phyloP scores from a whole-genome alignment of 2,113 vertebrate species.

The Aleadryas rufinucha region DNA sequence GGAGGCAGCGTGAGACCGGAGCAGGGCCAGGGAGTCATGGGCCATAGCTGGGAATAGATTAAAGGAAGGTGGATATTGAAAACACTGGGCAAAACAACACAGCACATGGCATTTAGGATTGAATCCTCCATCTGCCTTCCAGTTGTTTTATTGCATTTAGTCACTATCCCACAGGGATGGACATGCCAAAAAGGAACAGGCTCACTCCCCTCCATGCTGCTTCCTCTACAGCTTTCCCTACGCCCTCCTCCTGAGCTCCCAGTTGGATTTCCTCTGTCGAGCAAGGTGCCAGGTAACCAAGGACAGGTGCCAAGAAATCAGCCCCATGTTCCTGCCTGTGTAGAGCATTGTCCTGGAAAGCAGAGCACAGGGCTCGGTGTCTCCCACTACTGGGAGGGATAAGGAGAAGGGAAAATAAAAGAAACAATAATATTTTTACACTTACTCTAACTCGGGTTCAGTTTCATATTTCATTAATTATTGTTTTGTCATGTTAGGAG shows the following conservation, averaged over 20 bases:
- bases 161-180: rapidly evolving
- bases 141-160: background rate
- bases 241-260: background rate
- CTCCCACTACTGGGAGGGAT: background rate
- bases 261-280: background rate
- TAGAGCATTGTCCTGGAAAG: background rate
- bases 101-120: background rate
- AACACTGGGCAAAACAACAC: background rate
- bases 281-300: background rate
- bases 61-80: background rate
- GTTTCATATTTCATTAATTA: constrained; percentile 64
- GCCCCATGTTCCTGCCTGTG: background rate
- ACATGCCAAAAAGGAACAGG: rapidly evolving
- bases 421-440: constrained; percentile 53
- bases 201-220: rapidly evolving
- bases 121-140: background rate
- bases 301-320: background rate
- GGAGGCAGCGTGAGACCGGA: background rate
- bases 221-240: background rate
- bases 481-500: constrained; percentile 54
- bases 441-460: constrained; percentile 5
- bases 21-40: background rate
- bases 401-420: background rate
- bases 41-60: rapidly evolving
- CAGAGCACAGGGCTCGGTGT: background rate